Base-by-base conservation (phyloP, 2,888 invertebrate species). In the Cyaniris semiargus region DNA sequence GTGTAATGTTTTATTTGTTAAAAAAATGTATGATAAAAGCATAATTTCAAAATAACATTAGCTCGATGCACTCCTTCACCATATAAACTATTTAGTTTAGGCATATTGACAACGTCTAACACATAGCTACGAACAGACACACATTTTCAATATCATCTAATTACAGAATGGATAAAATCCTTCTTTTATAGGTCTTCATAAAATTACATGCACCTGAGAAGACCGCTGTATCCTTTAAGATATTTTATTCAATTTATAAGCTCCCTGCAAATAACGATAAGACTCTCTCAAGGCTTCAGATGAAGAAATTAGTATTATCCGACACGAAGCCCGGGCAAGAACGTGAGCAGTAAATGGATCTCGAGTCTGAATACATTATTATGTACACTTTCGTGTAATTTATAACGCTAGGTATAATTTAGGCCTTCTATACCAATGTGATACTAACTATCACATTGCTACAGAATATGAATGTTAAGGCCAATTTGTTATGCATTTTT, bases 301-400 rank as follows among this genome's bases (percentile, higher is more conserved):
- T 38, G 72, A 72, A 72, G 72, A 38, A 38, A 72, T 72, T 44
- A 21, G 72, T 72, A 72, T 72, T 38, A 72, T 72, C 72, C 72
- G 15, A 66, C 66, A 38, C 72, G 72, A 13, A 38, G 72, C 72
- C 18, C 72, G 38, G 38, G 44, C 21, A 38, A 23, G 72, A 72
- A 72, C 72, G 72, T 72, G 38, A 72, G 44, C 72, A 15, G 72
- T 38, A 44, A 72, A 72, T 72, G 72, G 72, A 72, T 72, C 38
- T 72, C 31, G 38, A 38, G 38, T 38, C 72, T 72, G 72, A 72
- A 72, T 72, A 72, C 72, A 72, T 72, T 72, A 72, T 72, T 72
- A 72, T 72, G 38, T 72, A 72, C 72, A 72, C 72, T 72, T 72
- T 72, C 72, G 13, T 23, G 72, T 72, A 72, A 72, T 72, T 72